These are phyloP conservation scores for Mycalesis mineus DNA, from an alignment of 2,888 invertebrate genomes.

Conservation along the genomic window DNA sequence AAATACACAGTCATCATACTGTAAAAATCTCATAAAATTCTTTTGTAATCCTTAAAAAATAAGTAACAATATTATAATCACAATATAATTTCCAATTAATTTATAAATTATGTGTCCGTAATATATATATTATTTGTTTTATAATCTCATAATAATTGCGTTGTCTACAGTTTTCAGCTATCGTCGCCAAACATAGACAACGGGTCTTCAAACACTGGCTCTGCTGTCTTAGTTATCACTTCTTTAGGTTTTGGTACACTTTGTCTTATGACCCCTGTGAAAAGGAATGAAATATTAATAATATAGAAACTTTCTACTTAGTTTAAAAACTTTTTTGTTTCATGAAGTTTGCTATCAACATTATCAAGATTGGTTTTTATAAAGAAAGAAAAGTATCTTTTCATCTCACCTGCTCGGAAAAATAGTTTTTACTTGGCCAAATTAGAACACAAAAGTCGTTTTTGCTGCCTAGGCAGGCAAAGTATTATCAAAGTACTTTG, in stretches of 20 bases:
- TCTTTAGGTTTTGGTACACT: constrained; percentile 26
- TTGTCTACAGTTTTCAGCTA: not conserved
- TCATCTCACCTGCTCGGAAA: no score
- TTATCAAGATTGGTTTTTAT: no score
- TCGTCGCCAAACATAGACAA: constrained; percentile 50
- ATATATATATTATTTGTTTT: not conserved
- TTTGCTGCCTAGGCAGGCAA: no score
- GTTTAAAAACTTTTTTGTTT: no score
- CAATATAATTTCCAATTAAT: not conserved
- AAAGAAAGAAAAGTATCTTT: no score
- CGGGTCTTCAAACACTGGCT: constrained; percentile 54
- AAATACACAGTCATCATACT: not conserved
- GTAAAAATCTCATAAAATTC: not conserved
- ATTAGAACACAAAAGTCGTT: no score
- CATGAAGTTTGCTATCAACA: no score
- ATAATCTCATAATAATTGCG: not conserved
- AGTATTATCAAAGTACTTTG: no score
- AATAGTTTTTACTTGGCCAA: no score
- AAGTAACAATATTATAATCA: no score
- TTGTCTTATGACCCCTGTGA: not conserved
- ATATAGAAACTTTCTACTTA: no score
- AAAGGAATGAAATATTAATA: no score
- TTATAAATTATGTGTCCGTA: not conserved
- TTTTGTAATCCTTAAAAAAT: not conserved
- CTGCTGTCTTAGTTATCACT: constrained; percentile 36